Evolutionary conservation across 1,140 invertebrate genomes (phyloP).

Genomic region (Procambarus virginalis): DNA sequence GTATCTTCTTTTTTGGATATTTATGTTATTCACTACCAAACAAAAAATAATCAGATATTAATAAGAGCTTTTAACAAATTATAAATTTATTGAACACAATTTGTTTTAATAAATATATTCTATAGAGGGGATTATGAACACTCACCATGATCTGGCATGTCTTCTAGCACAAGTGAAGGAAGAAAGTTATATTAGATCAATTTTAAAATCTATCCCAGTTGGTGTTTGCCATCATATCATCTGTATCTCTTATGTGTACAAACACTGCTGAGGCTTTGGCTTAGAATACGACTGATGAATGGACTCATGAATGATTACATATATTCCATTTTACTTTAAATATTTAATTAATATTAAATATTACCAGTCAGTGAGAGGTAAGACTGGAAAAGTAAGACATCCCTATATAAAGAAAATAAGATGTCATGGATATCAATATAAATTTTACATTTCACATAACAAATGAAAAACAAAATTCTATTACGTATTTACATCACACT

Average conservation of each 20-base stretch:
- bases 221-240: background rate
- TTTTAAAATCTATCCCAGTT: background rate
- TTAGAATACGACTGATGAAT: background rate
- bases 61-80: background rate
- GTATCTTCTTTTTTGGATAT: background rate
- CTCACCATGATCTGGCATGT: conserved; percentile 13
- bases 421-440: too few relatives aligned
- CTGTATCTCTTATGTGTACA: background rate
- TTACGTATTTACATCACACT: too few relatives aligned
- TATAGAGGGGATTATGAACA: conserved; percentile 6
- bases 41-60: background rate
- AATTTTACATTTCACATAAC: too few relatives aligned
- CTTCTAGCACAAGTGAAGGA: conserved; percentile 14
- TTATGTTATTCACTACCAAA: background rate
- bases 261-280: background rate
- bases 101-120: background rate
- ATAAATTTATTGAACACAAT: background rate
- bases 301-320: background rate
- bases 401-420: too few relatives aligned
- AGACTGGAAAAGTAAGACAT: too few relatives aligned
- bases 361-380: too few relatives aligned
- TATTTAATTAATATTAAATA: too few relatives aligned
- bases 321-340: too few relatives aligned
- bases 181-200: background rate
- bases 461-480: too few relatives aligned